phyloP scores from a whole-genome alignment of 2,113 vertebrate species.

The Oxygymnocypris stewartii region DNA sequence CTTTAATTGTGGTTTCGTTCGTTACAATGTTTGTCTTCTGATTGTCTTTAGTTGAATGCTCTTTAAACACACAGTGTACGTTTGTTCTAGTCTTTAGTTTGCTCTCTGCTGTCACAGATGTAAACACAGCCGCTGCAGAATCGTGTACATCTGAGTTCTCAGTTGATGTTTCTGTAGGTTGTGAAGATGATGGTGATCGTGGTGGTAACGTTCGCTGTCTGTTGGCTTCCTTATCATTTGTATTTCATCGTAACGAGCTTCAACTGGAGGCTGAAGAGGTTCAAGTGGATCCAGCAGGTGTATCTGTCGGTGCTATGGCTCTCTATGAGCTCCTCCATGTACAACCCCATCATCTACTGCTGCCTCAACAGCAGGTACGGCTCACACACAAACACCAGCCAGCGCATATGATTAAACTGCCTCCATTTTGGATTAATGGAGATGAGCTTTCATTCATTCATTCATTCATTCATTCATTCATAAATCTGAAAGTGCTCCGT shows the following conservation, averaged over 20 bases:
- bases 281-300: slow-evolving; percentile 81
- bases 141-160: too few relatives aligned
- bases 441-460: too few relatives aligned
- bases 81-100: neutral
- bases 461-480: too few relatives aligned
- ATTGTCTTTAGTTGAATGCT: neutral
- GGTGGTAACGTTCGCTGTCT: slow-evolving; percentile 81
- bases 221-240: slow-evolving; percentile 85
- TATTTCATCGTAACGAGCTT: slow-evolving; percentile 82
- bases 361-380: slow-evolving; percentile 78
- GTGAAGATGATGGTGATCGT: slow-evolving; percentile 88
- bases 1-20: too few relatives aligned
- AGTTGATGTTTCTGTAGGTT: slow-evolving; percentile 32
- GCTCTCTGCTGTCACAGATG: too few relatives aligned
- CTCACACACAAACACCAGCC: neutral
- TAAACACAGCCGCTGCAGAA: too few relatives aligned
- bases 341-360: slow-evolving; percentile 89
- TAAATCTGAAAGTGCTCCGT: too few relatives aligned
- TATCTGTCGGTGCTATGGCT: slow-evolving; percentile 85
- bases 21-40: too few relatives aligned
- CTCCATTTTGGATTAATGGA: too few relatives aligned
- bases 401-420: neutral
- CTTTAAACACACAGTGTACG: neutral
- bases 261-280: slow-evolving; percentile 63
- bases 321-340: slow-evolving; percentile 89